Percentiles rank a stretch among this genome's conserved stretches.
phyloP scores from a whole-genome alignment of 2,888 invertebrate species.

The Acleris sparsana region DNA sequence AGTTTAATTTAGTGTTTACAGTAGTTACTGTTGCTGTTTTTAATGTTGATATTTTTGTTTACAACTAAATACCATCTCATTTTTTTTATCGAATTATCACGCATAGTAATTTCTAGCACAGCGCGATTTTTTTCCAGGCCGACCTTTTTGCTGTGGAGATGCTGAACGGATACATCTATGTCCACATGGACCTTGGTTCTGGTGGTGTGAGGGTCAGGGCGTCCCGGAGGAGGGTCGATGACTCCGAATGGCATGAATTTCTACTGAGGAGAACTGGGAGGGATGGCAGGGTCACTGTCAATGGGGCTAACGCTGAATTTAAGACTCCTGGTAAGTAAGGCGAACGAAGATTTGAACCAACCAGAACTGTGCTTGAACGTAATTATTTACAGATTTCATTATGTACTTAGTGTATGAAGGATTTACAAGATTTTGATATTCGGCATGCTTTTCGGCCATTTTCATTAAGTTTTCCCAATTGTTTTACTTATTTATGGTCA shows the following conservation, averaged over 20 bases:
- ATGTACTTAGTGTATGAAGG: too few species aligned
- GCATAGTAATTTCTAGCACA: slow-evolving; percentile 5
- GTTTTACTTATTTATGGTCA: too few species aligned
- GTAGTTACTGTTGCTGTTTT: background rate
- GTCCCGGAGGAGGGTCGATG: slow-evolving; percentile 92
- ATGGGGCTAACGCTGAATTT: slow-evolving; percentile 94
- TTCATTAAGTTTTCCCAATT: too few species aligned
- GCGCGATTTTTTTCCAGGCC: slow-evolving; percentile 80
- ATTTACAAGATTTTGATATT: too few species aligned
- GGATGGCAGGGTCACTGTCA: slow-evolving; percentile 94
- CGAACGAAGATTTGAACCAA: too few species aligned
- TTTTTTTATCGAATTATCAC: background rate
- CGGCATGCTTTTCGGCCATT: too few species aligned
- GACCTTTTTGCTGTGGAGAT: slow-evolving; percentile 98
- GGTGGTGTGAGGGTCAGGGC: slow-evolving; percentile 94
- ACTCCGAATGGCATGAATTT: slow-evolving; percentile 96
- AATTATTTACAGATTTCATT: too few species aligned
- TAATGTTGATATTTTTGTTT: too few species aligned
- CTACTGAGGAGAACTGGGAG: slow-evolving; percentile 91
- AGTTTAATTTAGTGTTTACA: background rate
- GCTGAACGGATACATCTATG: slow-evolving; percentile 95
- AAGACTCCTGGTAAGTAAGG: slow-evolving; percentile 88
- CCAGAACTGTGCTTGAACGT: too few species aligned
- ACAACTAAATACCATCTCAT: background rate
- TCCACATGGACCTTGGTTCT: slow-evolving; percentile 96